Base-by-base conservation (phyloP, 2,113 vertebrate species). In the Pogonocichla stellata region DNA sequence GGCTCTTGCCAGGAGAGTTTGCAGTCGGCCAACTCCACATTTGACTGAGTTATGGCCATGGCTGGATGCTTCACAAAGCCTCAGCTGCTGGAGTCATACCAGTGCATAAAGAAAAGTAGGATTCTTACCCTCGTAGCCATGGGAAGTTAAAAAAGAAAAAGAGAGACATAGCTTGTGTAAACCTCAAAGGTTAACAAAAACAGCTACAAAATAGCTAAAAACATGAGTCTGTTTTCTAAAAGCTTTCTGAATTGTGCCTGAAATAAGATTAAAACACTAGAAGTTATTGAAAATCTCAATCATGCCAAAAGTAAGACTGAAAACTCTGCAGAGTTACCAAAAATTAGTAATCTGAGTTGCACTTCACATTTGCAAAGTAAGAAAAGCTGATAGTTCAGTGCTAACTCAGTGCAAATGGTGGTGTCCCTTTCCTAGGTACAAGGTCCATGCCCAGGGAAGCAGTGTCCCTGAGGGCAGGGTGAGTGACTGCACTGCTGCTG, bases 401-500 rank as follows among this genome's bases (percentile, higher is more conserved):
- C 45, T 53, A 61, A 13, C 25, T 87, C 80, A 17, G 33, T 67
- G 57, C 25, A 29, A 72, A 69, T 57, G 45, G 12, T 47, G 5
- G 0, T 38, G 54, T 69, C 33, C 50, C 33, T 34, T 69, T 78
- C 24, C 47, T 42, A n/a, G 31, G 31, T 67, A 24, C 50, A 29
- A 62, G 70, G 38, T 53, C 47, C 0, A 0, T 58, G 42, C 26
- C 36, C 58, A 75, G 42, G 28, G 24, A 86, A 54, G 67, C 3
- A 1, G 14, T 5, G 1, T 57, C 9, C n/a, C 26, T 0, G 0
- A 57, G 51, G 45, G 16, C 34, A 78, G 54, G 24, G 18, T 0
- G 0, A 53, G 36, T 12, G 20, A 8, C 26, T 83, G 43, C 23
- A 4, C 40, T 65, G 50, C 38, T 65, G 50, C 54, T 77, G n/a